phyloP scores from a whole-genome alignment of 2,797 vertebrate species.

The Alauda arvensis region DNA sequence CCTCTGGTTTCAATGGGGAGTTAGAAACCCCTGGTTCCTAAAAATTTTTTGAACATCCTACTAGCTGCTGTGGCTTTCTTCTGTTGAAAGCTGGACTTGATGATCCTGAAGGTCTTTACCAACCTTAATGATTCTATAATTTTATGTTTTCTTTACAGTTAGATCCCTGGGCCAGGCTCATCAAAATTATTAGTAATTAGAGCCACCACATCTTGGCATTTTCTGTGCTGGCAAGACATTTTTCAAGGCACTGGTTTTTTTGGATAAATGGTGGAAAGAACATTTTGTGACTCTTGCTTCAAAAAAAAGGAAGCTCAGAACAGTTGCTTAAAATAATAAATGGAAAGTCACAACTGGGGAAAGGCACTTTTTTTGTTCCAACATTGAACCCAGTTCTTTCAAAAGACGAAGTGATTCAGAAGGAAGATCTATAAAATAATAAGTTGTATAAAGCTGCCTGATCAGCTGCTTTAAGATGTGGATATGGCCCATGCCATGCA shows the following conservation, averaged over 20 bases:
- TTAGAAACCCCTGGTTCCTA: not conserved
- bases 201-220: not conserved
- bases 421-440: not conserved
- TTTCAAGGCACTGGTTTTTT: not conserved
- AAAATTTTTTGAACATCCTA: not conserved
- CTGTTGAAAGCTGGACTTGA: not conserved
- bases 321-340: not conserved
- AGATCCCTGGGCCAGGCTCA: not conserved
- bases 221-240: not conserved
- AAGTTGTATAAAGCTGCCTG: not conserved
- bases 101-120: not conserved
- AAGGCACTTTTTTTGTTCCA: not conserved
- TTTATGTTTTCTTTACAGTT: not conserved
- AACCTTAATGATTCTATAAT: not conserved
- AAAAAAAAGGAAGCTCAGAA: not conserved
- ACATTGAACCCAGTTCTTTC: not conserved
- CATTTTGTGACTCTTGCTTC: not conserved
- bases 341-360: not conserved
- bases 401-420: not conserved
- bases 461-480: not conserved
- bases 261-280: not conserved
- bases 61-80: not conserved
- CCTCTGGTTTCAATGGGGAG: not conserved
- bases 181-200: not conserved
- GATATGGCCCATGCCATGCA: not conserved